phyloP scores from a whole-genome alignment of 1,140 invertebrate genomes.

The Pachyrhynchus sulphureomaculatus region DNA sequence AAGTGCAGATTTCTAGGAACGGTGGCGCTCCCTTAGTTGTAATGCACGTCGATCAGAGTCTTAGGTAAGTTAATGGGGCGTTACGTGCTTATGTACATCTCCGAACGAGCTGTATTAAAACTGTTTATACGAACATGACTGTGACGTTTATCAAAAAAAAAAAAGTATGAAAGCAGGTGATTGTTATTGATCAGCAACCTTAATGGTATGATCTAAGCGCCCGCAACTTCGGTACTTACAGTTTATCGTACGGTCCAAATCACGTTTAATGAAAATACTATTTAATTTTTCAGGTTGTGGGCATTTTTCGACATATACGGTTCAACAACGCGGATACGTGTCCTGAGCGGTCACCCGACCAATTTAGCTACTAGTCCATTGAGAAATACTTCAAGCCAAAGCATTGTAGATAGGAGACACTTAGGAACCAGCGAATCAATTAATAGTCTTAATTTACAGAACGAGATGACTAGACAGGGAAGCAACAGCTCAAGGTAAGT shows the following conservation, averaged over 20 bases:
- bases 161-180: neutral
- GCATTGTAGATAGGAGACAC: conserved; percentile 41
- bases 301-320: conserved; percentile 96
- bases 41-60: conserved; percentile 92
- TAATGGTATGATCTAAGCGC: no score
- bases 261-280: no score
- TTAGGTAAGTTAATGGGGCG: conserved; percentile 53
- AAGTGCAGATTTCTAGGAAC: conserved; percentile 88
- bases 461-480: conserved; percentile 40
- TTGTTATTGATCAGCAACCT: neutral
- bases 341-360: conserved; percentile 59
- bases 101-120: no score
- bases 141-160: neutral
- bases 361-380: conserved; percentile 44
- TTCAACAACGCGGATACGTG: conserved; percentile 82
- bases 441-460: conserved; percentile 54
- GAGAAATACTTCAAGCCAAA: conserved; percentile 44
- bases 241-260: no score
- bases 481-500: conserved; percentile 43
- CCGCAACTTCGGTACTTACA: no score
- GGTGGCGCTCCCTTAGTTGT: conserved; percentile 76
- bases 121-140: no score
- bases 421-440: conserved; percentile 55
- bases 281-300: conserved; percentile 67
- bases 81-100: neutral